Base-by-base conservation (phyloP, 1,140 invertebrate genomes). In the Eriosoma lanigerum region DNA sequence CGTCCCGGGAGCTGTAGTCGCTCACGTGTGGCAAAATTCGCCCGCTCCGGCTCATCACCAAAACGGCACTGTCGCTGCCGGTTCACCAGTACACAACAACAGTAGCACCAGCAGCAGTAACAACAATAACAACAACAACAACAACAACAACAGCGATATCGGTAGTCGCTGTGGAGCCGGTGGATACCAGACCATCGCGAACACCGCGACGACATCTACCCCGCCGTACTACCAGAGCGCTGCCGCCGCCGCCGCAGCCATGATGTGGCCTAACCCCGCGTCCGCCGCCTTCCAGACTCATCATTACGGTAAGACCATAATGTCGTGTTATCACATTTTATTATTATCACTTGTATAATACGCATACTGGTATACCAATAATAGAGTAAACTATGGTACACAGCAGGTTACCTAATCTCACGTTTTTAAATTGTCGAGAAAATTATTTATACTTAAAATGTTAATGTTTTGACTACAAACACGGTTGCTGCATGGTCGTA, bases 171-270 rank as follows among this genome's bases (percentile, higher is more conserved):
- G 68, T n/a, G 19, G 26, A 9, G 38, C 19, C 58, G 12, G 58
- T 26, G 58, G 54, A 58, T n/a, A 58, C 5, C 58, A 32, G 13
- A 62, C 1, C 13, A 52, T 26, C 68, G 32, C 5, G 1, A 72
- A 13, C 44, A 29, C 44, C 5, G 29, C 44, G 15, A 38, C 70
- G 12, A 24, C 44, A 17, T 60, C 52, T 29, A 38, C 50, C 6
- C n/a, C 75, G 56, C 75, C 75, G 56, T 78, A 62, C 75, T 78
- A 78, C 17, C 75, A 78, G 24, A 62, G 17, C 32, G 73, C 73
- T 19, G 52, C 73, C 19, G 52, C 52, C n/a, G 52, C 32, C 4
- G 75, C 56, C 21, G 75, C 75, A 15, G 52, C 75, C 29, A 78
- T 78, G 3, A 78, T 78, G 56, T 78, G 75, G 75, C 56, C 75